Evolutionary conservation across 2,888 invertebrate genomes (phyloP).

Genomic region (Rapana venosa): DNA sequence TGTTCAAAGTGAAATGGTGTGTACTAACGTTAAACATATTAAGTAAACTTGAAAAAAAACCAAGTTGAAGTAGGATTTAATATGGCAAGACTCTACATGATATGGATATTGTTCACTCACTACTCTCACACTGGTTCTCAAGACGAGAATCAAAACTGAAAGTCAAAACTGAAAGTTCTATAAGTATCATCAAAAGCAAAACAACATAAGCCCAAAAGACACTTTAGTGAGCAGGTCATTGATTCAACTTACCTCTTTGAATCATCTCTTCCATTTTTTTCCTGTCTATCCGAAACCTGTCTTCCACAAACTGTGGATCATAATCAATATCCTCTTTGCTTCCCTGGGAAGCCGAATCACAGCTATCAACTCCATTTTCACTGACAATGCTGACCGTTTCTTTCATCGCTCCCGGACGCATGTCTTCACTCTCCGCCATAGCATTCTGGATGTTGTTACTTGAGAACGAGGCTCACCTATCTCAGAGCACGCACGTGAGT

Average conservation of each 20-base stretch:
- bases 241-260: constrained; percentile 77
- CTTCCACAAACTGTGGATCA: constrained; percentile 81
- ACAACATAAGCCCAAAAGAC: background rate
- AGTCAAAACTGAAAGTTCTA: background rate
- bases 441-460: constrained; percentile 67
- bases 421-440: constrained; percentile 65
- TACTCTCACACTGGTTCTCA: background rate
- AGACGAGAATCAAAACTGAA: background rate
- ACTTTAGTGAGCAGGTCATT: background rate
- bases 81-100: background rate
- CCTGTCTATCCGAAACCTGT: constrained; percentile 95
- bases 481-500: background rate
- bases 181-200: background rate
- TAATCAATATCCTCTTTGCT: constrained; percentile 69
- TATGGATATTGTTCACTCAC: background rate
- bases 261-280: constrained; percentile 95
- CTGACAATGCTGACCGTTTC: constrained; percentile 47
- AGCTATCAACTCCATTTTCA: constrained; percentile 58
- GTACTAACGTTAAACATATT: background rate
- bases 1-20: background rate
- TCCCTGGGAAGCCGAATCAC: constrained; percentile 63
- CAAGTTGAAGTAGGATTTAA: background rate
- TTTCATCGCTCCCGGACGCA: constrained; percentile 52
- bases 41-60: background rate
- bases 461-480: constrained; percentile 47